These are phyloP conservation scores for Ladona fulva DNA, from an alignment of 1,140 invertebrate genomes.

Conservation along the genomic window DNA sequence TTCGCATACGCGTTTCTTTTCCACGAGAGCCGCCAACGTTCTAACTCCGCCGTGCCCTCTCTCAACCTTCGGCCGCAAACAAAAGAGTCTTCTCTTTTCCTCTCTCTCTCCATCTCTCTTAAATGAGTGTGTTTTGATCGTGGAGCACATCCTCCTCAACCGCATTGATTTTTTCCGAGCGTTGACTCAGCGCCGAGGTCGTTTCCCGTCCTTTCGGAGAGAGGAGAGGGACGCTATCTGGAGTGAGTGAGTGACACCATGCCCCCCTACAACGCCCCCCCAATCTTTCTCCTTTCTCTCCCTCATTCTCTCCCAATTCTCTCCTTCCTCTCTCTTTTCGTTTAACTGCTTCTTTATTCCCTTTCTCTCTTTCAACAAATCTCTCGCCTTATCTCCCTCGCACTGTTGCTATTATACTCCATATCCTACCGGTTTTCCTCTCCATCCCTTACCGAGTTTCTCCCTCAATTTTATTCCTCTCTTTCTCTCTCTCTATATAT, in stretches of 20 bases:
- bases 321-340: not conserved
- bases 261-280: not conserved
- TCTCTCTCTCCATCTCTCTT: not conserved
- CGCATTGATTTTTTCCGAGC: not conserved
- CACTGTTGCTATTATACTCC: not conserved
- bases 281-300: not conserved
- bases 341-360: not conserved
- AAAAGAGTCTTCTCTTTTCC: not conserved
- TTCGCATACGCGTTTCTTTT: no score
- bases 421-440: not conserved
- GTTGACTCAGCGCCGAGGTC: not conserved
- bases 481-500: not conserved
- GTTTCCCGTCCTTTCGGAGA: not conserved
- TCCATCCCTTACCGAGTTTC: not conserved
- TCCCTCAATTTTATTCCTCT: not conserved
- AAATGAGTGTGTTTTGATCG: not conserved
- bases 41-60: no score
- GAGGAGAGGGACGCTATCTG: not conserved
- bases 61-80: no score
- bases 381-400: not conserved
- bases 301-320: not conserved
- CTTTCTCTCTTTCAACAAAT: not conserved
- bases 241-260: not conserved
- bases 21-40: no score
- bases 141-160: not conserved